A percentile compares a stretch with the other conserved stretches of the same genome.
These are phyloP conservation scores for Operophtera brumata DNA, from an alignment of 2,888 invertebrate genomes.

Conservation along the genomic window DNA sequence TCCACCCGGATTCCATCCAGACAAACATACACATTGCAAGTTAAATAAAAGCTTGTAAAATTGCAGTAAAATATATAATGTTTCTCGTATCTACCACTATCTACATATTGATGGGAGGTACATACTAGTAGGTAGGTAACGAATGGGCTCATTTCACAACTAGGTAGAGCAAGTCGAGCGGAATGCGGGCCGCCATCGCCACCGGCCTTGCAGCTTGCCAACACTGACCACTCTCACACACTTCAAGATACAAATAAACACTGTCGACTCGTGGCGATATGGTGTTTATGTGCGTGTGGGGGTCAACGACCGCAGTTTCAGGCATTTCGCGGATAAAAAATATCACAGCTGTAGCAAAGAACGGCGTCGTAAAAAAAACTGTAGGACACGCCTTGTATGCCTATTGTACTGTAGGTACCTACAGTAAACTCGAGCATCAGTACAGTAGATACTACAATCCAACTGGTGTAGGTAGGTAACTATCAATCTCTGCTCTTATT, in stretches of 20 bases:
- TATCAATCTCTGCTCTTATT: too few relatives aligned
- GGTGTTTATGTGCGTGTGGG: conserved; percentile 46
- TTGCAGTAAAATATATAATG: conserved; percentile 26
- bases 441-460: neutral
- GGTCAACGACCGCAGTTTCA: conserved; percentile 51
- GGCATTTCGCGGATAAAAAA: conserved; percentile 31
- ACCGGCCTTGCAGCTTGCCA: conserved; percentile 75
- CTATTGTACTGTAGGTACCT: conserved; percentile 7
- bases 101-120: conserved; percentile 48
- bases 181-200: conserved; percentile 63
- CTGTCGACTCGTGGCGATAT: conserved; percentile 45
- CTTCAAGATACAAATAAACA: conserved; percentile 59
- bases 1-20: too few relatives aligned
- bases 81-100: conserved; percentile 35
- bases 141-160: conserved; percentile 73
- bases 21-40: too few relatives aligned
- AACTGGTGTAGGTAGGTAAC: neutral
- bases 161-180: conserved; percentile 59
- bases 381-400: conserved; percentile 11
- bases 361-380: conserved; percentile 3
- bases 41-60: too few relatives aligned
- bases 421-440: conserved; percentile 1
- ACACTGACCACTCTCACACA: conserved; percentile 71
- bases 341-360: conserved; percentile 21
- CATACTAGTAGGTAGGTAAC: conserved; percentile 44